A percentile compares a stretch with the other conserved stretches of the same genome.
phyloP scores from a whole-genome alignment of 2,888 invertebrate genomes.

The Alitta virens region DNA sequence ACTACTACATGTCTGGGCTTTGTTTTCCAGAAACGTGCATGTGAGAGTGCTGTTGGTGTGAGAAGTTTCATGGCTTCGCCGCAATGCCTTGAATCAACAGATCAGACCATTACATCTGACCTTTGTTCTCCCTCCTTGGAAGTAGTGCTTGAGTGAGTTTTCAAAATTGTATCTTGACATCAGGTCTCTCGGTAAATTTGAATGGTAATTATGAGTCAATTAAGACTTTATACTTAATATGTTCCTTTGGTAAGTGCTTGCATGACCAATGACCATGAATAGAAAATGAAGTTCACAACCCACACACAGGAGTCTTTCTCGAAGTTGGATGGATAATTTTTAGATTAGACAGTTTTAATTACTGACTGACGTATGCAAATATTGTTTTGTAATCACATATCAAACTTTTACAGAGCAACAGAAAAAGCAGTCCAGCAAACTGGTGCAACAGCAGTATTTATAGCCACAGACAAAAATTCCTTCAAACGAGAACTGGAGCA shows the following conservation, averaged over 20 bases:
- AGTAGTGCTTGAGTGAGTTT: constrained; percentile 39
- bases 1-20: too few species aligned
- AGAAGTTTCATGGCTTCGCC: constrained; percentile 50
- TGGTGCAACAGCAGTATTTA: constrained; percentile 40
- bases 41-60: constrained; percentile 34
- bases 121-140: constrained; percentile 46
- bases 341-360: not conserved
- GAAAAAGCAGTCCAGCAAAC: constrained; percentile 39
- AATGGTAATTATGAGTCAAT: too few species aligned
- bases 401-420: constrained; percentile 34
- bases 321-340: not conserved
- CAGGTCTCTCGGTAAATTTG: too few species aligned
- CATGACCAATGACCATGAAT: too few species aligned
- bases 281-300: too few species aligned
- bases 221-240: too few species aligned
- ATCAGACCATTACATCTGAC: constrained; percentile 34
- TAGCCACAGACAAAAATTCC: constrained; percentile 52
- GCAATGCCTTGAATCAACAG: constrained; percentile 46
- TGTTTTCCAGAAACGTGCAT: constrained; percentile 50
- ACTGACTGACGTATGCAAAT: too few species aligned
- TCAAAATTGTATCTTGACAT: not conserved
- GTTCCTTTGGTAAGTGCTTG: too few species aligned
- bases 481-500: constrained; percentile 40
- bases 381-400: too few species aligned
- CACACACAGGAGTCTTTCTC: too few species aligned